A percentile compares a stretch with the other conserved stretches of the same genome.
Conservation (phyloP, 2,797 vertebrate species). For the Nyctibius grandis region DNA sequence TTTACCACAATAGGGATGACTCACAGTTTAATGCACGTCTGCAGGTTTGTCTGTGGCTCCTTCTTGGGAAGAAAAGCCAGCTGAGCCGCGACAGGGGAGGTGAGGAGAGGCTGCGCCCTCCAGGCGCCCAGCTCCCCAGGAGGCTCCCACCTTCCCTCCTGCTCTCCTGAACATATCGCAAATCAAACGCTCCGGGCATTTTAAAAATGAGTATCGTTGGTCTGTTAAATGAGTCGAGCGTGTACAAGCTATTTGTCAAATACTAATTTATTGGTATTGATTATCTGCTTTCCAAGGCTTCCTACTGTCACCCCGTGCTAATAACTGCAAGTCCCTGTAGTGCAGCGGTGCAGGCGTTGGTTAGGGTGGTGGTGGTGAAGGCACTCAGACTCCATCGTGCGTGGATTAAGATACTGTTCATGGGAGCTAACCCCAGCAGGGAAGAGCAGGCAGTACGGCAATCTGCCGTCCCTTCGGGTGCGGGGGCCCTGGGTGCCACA, state of each 20-base stretch:
- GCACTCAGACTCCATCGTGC: background rate
- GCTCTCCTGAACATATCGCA: background rate
- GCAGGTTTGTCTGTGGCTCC: background rate
- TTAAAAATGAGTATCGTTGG: background rate
- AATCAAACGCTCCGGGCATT: background rate
- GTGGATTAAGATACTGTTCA: background rate
- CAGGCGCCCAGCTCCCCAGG: background rate
- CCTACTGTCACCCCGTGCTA: background rate
- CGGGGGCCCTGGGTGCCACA: fast-evolving
- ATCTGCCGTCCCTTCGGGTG: background rate
- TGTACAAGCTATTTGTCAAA: background rate
- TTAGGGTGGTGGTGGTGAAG: background rate
- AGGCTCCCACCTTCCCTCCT: background rate
- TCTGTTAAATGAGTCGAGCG: background rate
- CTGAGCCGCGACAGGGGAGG: background rate
- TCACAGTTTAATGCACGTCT: background rate
- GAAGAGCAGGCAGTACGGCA: background rate
- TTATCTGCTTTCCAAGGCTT: background rate
- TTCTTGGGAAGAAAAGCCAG: background rate
- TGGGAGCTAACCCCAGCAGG: background rate
- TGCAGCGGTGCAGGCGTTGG: background rate
- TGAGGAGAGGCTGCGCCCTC: fast-evolving
- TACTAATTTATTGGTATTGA: background rate
- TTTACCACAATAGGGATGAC: background rate
- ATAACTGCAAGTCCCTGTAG: background rate